Base-by-base conservation (phyloP, 2,888 invertebrate species). In the Formica aserva region DNA sequence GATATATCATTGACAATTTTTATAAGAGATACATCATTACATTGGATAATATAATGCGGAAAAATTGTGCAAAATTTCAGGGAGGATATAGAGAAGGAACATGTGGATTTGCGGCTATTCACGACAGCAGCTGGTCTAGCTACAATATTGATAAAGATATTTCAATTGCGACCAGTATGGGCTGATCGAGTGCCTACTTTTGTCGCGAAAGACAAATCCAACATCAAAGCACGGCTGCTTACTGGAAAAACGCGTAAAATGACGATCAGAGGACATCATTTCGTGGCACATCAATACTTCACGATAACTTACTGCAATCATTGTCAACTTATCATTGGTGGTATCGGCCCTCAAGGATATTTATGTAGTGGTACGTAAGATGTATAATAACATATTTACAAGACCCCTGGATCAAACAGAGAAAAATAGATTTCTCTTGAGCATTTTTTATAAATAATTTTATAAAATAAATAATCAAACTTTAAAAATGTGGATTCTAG, bases 341-440 rank as follows among this genome's bases (percentile, higher is more conserved):
- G 99, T 72, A 97, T 99, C 85, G 98, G 99, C 92, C 98, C 99
- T 88, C 99, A 99, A 95, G 99, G 99, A 82, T 99, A 98, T 96
- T 98, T 98, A 93, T 99, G 99, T 95, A 96, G 97, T 94, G 97
- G 99, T 98, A 95, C 95, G 96, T 87, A 80, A 57, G 52, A 45
- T 48, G 0, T 66, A 55, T 45, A 41, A 32, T 71, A n/a, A n/a
- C 26, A 35, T 38, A 6, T 26, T 45, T 38, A 0, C 41, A 35
- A 26, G 9, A 41, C 8, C 29, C 38, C 65, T 26, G 1, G 35
- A 32, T 32, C 32, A 6, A 35, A 35, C 32, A 35, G 6, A 32
- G n/a, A 41, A 65, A 75, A 48, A 66, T 65, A 22, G 15, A 45
- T 63, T 63, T 63, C 0, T 18, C 3, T 48, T 1, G 0, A n/a